Base-by-base conservation (phyloP, 2,797 vertebrate genomes). In the Pitangus sulphuratus region DNA sequence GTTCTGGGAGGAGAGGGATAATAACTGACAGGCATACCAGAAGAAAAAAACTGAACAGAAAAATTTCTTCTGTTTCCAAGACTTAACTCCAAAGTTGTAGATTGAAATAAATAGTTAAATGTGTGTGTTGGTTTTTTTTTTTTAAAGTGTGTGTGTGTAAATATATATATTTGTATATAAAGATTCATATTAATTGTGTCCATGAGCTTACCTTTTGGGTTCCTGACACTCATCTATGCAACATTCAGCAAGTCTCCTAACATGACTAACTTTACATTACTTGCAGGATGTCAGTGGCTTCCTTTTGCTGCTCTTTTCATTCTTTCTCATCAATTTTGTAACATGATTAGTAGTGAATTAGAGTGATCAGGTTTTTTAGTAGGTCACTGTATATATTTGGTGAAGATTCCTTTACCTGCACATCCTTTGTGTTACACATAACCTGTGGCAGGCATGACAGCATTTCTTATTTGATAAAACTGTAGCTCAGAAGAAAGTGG, bases 251-350 rank as follows among this genome's bases (percentile, higher is more conserved):
- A 31, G 58, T 56, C 21, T 75, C 11, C n/a, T 68, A 37, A 57
- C 1, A 6, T 68, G 11, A 14, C 21, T 51, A 64, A 57, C 7
- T 77, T 84, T 24, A n/a, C 0, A 0, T 12, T 44, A 6, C 81
- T 56, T 89, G 21, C 33, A 68, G 58, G 45, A 18, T 88, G 9
- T 45, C n/a, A 20, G 15, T 30, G 53, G 37, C 25, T 69, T 75
- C 0, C 15, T 75, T 88, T 90, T 68, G 31, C 39, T 75, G 14
- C 15, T 75, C 5, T 68, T 42, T 75, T 54, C 15, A 69, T 24
- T 14, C 8, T 66, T 89, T 80, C 17, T 44, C 8, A 19, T 94
- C 9, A 25, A 3, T 66, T 85, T 69, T 84, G 7, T 70, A 53
- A 16, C 9, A 5, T 18, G 11, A 22, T 50, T 66, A 57, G 7